These are phyloP conservation scores for Lophotis ruficrista DNA, from an alignment of 2,113 vertebrate species.

Conservation along the genomic window DNA sequence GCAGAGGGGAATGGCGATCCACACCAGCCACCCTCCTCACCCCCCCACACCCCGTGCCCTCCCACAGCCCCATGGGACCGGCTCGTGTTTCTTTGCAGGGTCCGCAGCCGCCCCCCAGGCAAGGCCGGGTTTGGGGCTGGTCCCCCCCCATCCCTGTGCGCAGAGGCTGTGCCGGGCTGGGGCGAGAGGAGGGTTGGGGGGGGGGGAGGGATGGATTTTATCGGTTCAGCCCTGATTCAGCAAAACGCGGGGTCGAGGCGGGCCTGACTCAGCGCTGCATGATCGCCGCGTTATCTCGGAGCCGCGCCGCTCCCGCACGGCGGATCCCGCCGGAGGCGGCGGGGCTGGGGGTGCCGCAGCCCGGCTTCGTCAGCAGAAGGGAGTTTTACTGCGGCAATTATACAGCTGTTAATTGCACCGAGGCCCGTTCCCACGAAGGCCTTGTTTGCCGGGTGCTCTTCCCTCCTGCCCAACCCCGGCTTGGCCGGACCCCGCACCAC, in stretches of 20 bases:
- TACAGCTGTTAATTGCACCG: neutral
- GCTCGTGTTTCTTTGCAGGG: fast-evolving
- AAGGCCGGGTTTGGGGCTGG: neutral
- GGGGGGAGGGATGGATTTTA: no score
- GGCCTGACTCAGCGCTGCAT: neutral
- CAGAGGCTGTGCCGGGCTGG: neutral
- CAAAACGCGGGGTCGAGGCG: neutral
- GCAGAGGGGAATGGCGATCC: constrained; percentile 44
- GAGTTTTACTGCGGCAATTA: neutral
- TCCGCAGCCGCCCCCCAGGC: neutral
- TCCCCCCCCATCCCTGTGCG: neutral
- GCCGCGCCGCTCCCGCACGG: neutral
- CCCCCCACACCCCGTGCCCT: neutral
- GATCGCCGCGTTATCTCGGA: neutral
- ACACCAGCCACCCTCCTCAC: neutral
- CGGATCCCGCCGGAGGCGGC: neutral
- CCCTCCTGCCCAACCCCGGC: neutral
- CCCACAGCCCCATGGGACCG: neutral
- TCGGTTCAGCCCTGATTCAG: neutral
- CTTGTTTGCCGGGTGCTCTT: neutral
- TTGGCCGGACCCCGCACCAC: neutral
- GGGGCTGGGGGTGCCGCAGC: neutral
- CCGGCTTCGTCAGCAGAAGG: neutral
- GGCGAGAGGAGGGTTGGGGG: neutral
- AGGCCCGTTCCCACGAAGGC: fast-evolving